phyloP scores from a whole-genome alignment of 2,113 vertebrate genomes.

The Lathamus discolor region DNA sequence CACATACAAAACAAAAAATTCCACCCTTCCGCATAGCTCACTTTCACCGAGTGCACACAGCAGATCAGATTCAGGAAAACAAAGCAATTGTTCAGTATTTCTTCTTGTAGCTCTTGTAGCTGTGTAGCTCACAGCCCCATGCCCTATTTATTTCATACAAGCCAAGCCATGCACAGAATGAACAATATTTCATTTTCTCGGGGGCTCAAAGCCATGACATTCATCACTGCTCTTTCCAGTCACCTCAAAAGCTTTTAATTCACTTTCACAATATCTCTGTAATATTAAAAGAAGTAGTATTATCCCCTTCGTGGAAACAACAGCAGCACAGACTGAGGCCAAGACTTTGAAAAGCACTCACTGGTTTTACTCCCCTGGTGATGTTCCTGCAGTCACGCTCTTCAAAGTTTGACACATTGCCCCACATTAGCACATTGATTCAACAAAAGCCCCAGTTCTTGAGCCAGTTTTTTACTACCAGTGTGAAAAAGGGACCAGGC shows the following conservation, averaged over 20 bases:
- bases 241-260: background rate
- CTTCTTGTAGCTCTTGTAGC: too few relatives aligned
- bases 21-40: background rate
- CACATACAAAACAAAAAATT: background rate
- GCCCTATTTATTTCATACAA: background rate
- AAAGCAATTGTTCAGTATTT: background rate
- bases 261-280: background rate
- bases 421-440: fast-evolving
- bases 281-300: background rate
- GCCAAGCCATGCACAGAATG: background rate
- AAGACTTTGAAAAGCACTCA: background rate
- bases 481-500: background rate
- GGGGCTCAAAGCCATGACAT: background rate
- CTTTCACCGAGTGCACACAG: background rate
- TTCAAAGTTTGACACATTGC: fast-evolving
- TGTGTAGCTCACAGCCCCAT: background rate
- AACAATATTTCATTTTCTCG: background rate
- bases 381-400: background rate
- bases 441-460: background rate
- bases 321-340: background rate
- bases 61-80: background rate
- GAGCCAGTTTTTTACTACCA: background rate
- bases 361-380: background rate
- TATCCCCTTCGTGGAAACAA: background rate
- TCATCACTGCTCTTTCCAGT: background rate